phyloP scores from a whole-genome alignment of 2,113 vertebrate species.

The Gracilinanus agilis region DNA sequence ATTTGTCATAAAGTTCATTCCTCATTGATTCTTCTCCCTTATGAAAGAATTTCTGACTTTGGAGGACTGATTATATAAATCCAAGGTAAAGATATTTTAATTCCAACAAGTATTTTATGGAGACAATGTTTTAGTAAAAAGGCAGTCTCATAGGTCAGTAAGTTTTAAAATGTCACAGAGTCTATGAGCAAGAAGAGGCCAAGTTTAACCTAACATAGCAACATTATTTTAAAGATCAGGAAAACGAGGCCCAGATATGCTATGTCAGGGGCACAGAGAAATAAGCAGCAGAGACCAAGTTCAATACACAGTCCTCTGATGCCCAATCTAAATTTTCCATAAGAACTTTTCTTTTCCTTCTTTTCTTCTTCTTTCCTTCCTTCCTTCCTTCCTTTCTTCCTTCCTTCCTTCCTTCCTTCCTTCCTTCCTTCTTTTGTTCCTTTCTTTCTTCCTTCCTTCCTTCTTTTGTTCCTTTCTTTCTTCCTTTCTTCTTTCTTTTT shows the following conservation, averaged over 20 bases:
- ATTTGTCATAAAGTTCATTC: neutral
- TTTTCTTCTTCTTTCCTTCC: no score
- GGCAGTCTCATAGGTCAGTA: neutral
- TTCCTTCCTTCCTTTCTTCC: no score
- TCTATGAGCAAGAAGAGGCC: neutral
- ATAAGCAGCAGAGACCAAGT: neutral
- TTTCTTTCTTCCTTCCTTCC: no score
- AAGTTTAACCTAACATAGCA: neutral
- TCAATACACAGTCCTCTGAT: neutral
- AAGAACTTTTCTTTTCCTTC: neutral
- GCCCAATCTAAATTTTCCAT: neutral
- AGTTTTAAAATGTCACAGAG: neutral
- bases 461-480: no score
- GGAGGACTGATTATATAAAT: neutral
- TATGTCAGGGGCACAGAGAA: neutral
- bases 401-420: no score
- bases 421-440: no score
- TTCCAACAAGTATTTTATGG: neutral
- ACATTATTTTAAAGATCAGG: neutral
- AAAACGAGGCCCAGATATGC: neutral
- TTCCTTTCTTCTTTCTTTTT: no score
- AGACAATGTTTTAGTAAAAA: neutral
- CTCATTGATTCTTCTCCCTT: neutral
- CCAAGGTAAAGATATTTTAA: neutral
- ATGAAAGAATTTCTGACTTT: neutral